A percentile compares a stretch with the other conserved stretches of the same genome.
Conservation (phyloP, 1,140 invertebrate species). For the Cyclargus thomasi region DNA sequence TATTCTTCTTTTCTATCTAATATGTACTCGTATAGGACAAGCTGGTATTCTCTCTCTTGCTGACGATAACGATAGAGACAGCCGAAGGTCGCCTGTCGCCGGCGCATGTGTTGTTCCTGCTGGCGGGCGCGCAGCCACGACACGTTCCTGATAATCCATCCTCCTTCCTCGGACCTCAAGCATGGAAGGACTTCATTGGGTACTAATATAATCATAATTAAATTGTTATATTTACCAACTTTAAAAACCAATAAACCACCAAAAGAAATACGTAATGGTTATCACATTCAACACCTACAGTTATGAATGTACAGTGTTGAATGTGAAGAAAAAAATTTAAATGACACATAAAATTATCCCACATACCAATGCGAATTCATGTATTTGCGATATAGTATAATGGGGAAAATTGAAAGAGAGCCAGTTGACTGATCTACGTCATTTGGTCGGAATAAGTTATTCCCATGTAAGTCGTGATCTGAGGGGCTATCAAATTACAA, state of each 20-base stretch:
- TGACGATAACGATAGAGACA: constrained; percentile 89
- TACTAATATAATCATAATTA: background rate
- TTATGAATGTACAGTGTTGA: too few relatives aligned
- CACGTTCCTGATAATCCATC: constrained; percentile 49
- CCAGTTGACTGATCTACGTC: too few relatives aligned
- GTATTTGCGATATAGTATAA: too few relatives aligned
- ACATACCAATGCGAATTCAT: too few relatives aligned
- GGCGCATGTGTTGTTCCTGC: constrained; percentile 89
- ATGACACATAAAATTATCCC: too few relatives aligned
- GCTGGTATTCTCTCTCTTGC: constrained; percentile 90
- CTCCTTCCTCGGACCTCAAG: constrained; percentile 72
- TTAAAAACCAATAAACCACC: background rate
- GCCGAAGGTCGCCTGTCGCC: constrained; percentile 81
- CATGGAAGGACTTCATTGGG: constrained; percentile 86
- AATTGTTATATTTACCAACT: background rate
- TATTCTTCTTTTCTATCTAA: constrained; percentile 22
- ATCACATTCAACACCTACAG: too few relatives aligned
- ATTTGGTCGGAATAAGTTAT: too few relatives aligned
- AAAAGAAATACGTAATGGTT: too few relatives aligned
- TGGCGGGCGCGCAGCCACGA: constrained; percentile 84
- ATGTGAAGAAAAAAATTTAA: too few relatives aligned
- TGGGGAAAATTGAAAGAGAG: too few relatives aligned
- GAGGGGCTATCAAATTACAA: too few relatives aligned
- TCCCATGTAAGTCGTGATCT: too few relatives aligned
- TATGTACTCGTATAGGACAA: constrained; percentile 79